phyloP scores from a whole-genome alignment of 53 echinoderm and acorn worm species.

The Henricia sp. region DNA sequence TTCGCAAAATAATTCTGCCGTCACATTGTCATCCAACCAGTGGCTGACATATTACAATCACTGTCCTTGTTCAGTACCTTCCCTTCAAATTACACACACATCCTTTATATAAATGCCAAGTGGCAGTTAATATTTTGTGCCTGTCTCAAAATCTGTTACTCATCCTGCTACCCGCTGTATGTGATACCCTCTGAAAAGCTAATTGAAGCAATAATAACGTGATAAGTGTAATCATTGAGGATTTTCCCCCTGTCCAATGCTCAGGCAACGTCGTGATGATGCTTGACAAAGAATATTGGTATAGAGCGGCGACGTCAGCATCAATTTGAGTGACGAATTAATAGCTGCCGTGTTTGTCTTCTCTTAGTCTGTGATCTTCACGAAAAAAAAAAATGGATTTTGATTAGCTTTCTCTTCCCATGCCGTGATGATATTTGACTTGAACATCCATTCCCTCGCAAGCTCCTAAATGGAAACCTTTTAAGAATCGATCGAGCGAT shows the following conservation, averaged over 20 bases:
- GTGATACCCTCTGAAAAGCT: not conserved
- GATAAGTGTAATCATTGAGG: conserved; percentile 43
- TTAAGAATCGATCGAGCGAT: conserved; percentile 48
- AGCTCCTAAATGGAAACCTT: conserved; percentile 40
- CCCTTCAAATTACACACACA: not conserved
- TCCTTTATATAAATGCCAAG: not conserved
- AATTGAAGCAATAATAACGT: conserved; percentile 33
- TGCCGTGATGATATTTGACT: conserved; percentile 38
- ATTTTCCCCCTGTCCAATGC: not conserved
- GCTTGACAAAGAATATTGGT: not conserved
- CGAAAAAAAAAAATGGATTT: conserved; percentile 35
- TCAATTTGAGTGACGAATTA: conserved; percentile 45
- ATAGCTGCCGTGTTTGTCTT: conserved; percentile 45
- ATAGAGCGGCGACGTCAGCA: not conserved
- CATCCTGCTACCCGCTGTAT: not conserved
- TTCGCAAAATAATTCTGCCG: no score
- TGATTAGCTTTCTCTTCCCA: conserved; percentile 42
- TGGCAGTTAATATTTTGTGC: not conserved
- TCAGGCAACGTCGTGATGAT: not conserved
- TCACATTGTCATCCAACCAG: no score
- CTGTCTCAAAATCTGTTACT: not conserved
- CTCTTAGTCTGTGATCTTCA: conserved; percentile 42
- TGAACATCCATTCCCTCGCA: not conserved
- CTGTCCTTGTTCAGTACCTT: no score
- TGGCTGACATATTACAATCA: no score